Percentiles rank a stretch among this genome's conserved stretches.
Evolutionary conservation across 2,797 vertebrate genomes (phyloP).

Genomic region (Acestrorhynchus altus): DNA sequence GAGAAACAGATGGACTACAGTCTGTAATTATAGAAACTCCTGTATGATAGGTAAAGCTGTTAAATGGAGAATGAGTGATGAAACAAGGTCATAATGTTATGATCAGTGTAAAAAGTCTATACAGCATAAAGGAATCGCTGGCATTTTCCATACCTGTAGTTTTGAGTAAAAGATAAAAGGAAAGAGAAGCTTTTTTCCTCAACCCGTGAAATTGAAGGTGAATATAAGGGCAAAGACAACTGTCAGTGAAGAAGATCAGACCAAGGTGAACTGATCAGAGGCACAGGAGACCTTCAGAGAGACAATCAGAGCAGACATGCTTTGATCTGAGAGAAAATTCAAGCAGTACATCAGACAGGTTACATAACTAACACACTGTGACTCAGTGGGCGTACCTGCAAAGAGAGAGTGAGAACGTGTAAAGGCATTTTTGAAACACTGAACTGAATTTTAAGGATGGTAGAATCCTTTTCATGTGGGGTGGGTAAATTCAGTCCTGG

Average conservation of each 20-base stretch:
- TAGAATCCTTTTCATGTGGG: no score
- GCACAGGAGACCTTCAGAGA: constrained; percentile 54
- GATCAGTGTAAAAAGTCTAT: no score
- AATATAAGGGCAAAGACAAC: constrained; percentile 63
- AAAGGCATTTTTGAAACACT: not conserved
- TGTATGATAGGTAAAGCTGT: no score
- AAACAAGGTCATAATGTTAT: no score
- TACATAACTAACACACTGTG: not conserved
- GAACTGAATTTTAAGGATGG: not conserved
- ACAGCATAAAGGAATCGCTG: not conserved
- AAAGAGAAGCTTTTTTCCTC: not conserved
- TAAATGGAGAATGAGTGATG: no score
- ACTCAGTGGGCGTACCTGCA: not conserved
- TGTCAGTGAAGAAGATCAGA: constrained; percentile 57
- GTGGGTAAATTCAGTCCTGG: no score
- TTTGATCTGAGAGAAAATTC: constrained; percentile 67
- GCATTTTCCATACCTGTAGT: not conserved
- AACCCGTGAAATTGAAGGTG: constrained; percentile 55
- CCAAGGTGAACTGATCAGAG: constrained; percentile 58
- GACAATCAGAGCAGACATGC: constrained; percentile 57
- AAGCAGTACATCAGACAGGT: constrained; percentile 39
- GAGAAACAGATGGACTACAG: no score
- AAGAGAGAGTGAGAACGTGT: no score
- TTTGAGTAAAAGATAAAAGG: not conserved
- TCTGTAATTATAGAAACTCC: no score